Percentiles rank a stretch among this genome's conserved stretches.
These are phyloP conservation scores for Lagorchestes hirsutus DNA, from an alignment of 2,797 vertebrate genomes.

Conservation along the genomic window DNA sequence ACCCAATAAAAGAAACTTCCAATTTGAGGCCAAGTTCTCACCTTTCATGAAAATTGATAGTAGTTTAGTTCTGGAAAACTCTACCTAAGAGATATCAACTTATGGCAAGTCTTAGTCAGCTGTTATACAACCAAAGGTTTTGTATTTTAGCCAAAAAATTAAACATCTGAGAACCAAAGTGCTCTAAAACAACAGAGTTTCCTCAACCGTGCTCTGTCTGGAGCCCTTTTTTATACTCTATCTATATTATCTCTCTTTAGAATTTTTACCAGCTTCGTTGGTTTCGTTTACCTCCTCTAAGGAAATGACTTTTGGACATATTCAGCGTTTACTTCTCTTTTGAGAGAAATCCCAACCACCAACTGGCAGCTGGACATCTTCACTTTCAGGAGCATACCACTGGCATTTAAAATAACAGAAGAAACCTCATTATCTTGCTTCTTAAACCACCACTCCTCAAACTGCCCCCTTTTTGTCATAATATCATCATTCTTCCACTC, in stretches of 20 bases:
- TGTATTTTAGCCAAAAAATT: neutral
- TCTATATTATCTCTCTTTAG: neutral
- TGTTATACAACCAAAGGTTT: neutral
- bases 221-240: neutral
- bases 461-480: neutral
- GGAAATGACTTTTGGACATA: neutral
- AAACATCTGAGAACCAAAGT: neutral
- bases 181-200: neutral
- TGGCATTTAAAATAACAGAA: neutral
- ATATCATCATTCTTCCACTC: neutral
- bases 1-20: neutral
- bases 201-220: neutral
- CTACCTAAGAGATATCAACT: neutral
- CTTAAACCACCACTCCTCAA: neutral
- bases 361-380: neutral
- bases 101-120: neutral
- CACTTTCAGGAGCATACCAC: neutral
- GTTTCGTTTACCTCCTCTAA: neutral
- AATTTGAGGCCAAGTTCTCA: neutral
- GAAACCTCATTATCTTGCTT: neutral
- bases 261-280: neutral
- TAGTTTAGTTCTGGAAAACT: neutral
- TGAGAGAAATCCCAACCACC: neutral
- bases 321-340: neutral
- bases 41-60: neutral